phyloP scores from a whole-genome alignment of 2,888 invertebrate genomes.

The Pemphredon lugubris region DNA sequence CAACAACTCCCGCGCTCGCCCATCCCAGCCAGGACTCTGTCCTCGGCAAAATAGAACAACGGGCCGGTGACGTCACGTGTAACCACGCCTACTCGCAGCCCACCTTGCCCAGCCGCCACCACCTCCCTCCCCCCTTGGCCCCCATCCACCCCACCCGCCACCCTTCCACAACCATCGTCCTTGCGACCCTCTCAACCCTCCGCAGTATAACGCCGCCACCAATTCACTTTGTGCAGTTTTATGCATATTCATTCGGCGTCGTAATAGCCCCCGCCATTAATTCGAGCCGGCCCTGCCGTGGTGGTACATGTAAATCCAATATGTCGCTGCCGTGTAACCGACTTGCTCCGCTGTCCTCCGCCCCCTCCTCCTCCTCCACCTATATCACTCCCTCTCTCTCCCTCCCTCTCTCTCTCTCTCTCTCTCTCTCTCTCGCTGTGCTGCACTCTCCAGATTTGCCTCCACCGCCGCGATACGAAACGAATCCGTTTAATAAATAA shows the following conservation, averaged over 20 bases:
- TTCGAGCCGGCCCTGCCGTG: conserved; percentile 63
- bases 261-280: conserved; percentile 75
- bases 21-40: conserved; percentile 53
- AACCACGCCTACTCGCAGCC: conserved; percentile 71
- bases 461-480: conserved; percentile 10
- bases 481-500: conserved; percentile 47
- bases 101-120: too few species aligned
- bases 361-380: conserved; percentile 14
- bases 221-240: conserved; percentile 77
- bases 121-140: too few species aligned
- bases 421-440: conserved; percentile 3
- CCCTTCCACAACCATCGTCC: conserved; percentile 6
- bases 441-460: too few species aligned
- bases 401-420: conserved; percentile 1
- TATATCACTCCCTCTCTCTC: not conserved
- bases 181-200: conserved; percentile 14
- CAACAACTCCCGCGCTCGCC: conserved; percentile 64
- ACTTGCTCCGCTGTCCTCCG: too few species aligned
- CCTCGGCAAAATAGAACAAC: conserved; percentile 75
- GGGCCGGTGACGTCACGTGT: conserved; percentile 75
- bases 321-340: conserved; percentile 65
- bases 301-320: conserved; percentile 69
- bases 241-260: conserved; percentile 76
- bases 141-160: conserved; percentile 13
- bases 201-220: conserved; percentile 61